Base-by-base conservation (phyloP, 2,888 invertebrate genomes). In the Drosophila emarginata region DNA sequence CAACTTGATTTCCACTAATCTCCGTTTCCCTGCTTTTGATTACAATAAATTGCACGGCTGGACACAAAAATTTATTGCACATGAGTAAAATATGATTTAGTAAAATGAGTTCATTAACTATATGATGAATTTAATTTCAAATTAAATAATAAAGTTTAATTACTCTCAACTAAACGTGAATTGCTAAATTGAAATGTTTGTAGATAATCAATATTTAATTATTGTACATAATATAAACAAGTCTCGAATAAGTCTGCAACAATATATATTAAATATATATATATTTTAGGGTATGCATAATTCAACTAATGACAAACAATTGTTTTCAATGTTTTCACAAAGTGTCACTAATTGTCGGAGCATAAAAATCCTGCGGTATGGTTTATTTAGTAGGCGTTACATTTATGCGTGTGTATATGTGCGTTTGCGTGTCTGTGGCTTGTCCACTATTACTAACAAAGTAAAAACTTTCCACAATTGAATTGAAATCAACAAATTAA, bases 401-500 rank as follows among this genome's bases (percentile, higher is more conserved):
- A 4, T 50, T 21, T 61, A 32, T 32, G 15, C 12, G 21, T 74
- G 62, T 50, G 50, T 45, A 14, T 67, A 21, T 63, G 36, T 64
- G 54, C 67, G 51, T 68, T 2, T 23, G 23, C 26, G 26, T 26
- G 50, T 64, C 66, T 62, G 32, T 37, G 26, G 18, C 11, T 9
- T 51, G 57, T 28, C 58, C 40, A 18, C 21, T 60, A 15, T 45
- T 15, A 15, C 45, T 45, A 45, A 45, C 18, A 45, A 12, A 21
- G 21, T 45, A 21, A 45, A 21, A 45, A 45, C 21, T 21, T n/a
- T 58, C 60, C 72, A 45, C 69, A 70, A 79, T 66, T 76, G 71
- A 63, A 76, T 60, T 62, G 21, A 67, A 70, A 72, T 68, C 65
- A 75, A 57, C 66, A 65, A 70, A 74, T 70, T 63, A 71, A 72